Conservation (phyloP, 2,113 vertebrate genomes). For the Apteryx mantelli region DNA sequence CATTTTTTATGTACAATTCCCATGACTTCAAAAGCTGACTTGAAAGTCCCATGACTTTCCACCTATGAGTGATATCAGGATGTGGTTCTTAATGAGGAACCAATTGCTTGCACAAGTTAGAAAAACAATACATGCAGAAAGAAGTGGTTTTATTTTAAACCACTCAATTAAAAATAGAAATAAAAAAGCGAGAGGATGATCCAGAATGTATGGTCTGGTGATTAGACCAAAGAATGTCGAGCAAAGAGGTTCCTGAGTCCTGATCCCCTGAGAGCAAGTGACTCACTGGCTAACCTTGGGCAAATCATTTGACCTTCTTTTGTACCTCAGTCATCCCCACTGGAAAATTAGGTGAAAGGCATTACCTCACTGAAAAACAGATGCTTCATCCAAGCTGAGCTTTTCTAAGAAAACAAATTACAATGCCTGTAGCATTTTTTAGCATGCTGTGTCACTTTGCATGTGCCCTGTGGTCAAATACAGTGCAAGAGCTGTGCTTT, state of each 20-base stretch:
- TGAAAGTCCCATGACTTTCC: neutral
- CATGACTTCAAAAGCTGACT: neutral
- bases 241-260: constrained; percentile 13
- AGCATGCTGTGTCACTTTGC: constrained; percentile 35
- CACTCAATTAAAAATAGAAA: neutral
- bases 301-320: constrained; percentile 49
- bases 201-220: neutral
- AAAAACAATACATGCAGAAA: neutral
- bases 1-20: neutral
- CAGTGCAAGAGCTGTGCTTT: constrained; percentile 26
- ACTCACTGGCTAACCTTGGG: constrained; percentile 49
- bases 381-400: constrained; percentile 17
- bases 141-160: neutral
- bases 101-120: neutral
- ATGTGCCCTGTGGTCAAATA: constrained; percentile 25
- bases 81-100: neutral
- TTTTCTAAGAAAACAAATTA: constrained; percentile 67
- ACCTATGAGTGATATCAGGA: neutral
- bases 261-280: constrained; percentile 9
- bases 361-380: constrained; percentile 62
- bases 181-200: neutral
- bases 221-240: neutral
- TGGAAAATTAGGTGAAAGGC: constrained; percentile 71
- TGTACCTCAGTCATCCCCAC: constrained; percentile 51
- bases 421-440: constrained; percentile 49